Conservation (phyloP, 2,888 invertebrate species). For the Eurytoma californica region DNA sequence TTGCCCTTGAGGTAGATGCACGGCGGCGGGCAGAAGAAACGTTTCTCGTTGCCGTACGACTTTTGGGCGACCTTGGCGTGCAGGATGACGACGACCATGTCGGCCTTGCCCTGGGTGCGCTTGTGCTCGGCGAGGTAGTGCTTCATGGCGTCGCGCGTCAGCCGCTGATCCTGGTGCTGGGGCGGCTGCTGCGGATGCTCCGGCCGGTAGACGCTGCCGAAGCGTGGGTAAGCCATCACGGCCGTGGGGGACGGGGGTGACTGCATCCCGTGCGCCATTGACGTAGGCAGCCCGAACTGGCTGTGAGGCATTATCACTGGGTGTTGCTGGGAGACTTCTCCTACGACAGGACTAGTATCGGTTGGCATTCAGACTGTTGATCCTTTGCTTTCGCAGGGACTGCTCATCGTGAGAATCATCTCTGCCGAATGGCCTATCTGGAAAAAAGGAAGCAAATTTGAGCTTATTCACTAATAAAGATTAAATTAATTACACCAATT, state of each 20-base stretch:
- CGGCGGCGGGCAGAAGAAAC: constrained; percentile 99
- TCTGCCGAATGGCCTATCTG: constrained; percentile 20
- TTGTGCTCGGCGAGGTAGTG: constrained; percentile 92
- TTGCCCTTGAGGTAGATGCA: constrained; percentile 99
- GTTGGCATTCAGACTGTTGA: constrained; percentile 51
- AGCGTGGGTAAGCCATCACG: constrained; percentile 79
- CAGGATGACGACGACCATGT: constrained; percentile 96
- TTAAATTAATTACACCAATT: no score
- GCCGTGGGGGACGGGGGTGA: constrained; percentile 85
- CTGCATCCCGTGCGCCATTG: constrained; percentile 82
- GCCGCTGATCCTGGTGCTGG: constrained; percentile 84
- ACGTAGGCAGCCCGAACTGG: constrained; percentile 85
- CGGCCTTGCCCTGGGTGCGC: constrained; percentile 76
- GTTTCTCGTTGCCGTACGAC: constrained; percentile 99
- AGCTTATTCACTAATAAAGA: no score
- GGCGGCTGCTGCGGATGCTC: constrained; percentile 74
- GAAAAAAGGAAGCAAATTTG: neutral
- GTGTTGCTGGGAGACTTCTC: constrained; percentile 13
- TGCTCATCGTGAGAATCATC: constrained; percentile 18
- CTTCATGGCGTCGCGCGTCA: constrained; percentile 96
- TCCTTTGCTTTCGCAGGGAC: neutral
- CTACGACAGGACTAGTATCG: neutral
- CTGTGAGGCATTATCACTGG: constrained; percentile 82
- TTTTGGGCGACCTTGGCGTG: constrained; percentile 99
- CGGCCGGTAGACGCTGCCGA: constrained; percentile 82